Evolutionary conservation across 2,797 vertebrate genomes (phyloP).

Genomic region (Sardinella longiceps): DNA sequence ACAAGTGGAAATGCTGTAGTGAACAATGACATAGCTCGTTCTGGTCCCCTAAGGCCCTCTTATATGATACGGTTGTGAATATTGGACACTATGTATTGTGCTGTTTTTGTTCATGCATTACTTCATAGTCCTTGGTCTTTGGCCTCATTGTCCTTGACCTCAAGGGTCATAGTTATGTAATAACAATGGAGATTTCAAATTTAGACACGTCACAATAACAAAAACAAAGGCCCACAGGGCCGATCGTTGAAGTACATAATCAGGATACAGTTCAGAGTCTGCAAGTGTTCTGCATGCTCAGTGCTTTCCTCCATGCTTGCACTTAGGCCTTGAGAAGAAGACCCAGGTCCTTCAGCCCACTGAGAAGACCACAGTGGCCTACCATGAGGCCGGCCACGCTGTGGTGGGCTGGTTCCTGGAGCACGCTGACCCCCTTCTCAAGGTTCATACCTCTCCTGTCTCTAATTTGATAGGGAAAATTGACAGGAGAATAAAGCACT

Average conservation of each 20-base stretch:
- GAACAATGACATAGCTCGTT: not conserved
- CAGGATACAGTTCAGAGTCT: not conserved
- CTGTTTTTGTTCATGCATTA: too few species aligned
- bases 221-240: too few species aligned
- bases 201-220: too few species aligned
- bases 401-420: slow-evolving; percentile 72
- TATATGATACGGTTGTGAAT: too few species aligned
- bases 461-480: not conserved
- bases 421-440: slow-evolving; percentile 67
- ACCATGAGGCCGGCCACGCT: slow-evolving; percentile 67
- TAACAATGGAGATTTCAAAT: too few species aligned
- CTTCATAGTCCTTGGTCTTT: too few species aligned
- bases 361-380: slow-evolving; percentile 67
- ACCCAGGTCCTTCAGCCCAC: slow-evolving; percentile 67
- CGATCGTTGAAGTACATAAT: too few species aligned
- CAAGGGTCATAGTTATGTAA: too few species aligned
- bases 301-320: not conserved
- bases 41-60: not conserved
- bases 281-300: not conserved
- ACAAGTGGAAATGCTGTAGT: not conserved
- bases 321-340: slow-evolving; percentile 70
- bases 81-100: too few species aligned
- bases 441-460: slow-evolving; percentile 52
- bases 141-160: too few species aligned
- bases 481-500: not conserved